Percentiles rank a stretch among this genome's conserved stretches.
phyloP scores from a whole-genome alignment of 1,140 invertebrate genomes.

The Ylistrum balloti region DNA sequence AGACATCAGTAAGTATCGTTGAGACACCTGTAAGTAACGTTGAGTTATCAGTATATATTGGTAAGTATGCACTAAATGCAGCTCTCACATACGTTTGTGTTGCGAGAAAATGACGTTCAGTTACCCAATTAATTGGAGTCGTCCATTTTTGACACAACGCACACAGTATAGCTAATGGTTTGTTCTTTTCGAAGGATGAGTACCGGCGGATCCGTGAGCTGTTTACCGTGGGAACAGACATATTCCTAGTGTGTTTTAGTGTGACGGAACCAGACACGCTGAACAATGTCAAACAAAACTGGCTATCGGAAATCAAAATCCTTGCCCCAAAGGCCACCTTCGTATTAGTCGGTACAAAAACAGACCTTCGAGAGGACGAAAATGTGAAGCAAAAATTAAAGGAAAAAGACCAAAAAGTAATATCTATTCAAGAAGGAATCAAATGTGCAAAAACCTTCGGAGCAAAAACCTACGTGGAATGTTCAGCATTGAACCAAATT shows the following conservation, averaged over 20 bases:
- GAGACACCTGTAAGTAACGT: too few species aligned
- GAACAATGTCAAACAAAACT: slow-evolving; percentile 97
- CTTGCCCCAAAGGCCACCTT: slow-evolving; percentile 94
- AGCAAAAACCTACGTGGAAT: slow-evolving; percentile 95
- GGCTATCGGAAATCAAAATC: slow-evolving; percentile 84
- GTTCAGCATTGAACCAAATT: slow-evolving; percentile 86
- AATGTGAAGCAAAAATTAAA: slow-evolving; percentile 90
- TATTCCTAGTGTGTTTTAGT: slow-evolving; percentile 99
- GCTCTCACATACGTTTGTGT: too few species aligned
- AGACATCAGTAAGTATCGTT: too few species aligned
- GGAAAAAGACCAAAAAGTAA: slow-evolving; percentile 92
- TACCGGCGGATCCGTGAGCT: slow-evolving; percentile 95
- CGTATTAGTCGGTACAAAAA: slow-evolving; percentile 88
- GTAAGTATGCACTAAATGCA: too few species aligned
- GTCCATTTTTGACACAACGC: too few species aligned
- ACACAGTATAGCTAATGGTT: too few species aligned
- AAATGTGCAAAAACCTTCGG: slow-evolving; percentile 87
- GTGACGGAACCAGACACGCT: slow-evolving; percentile 98
- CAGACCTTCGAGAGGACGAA: slow-evolving; percentile 73
- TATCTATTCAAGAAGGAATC: slow-evolving; percentile 89
- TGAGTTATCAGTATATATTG: too few species aligned
- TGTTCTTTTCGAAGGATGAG: slow-evolving; percentile 90
- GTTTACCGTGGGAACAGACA: slow-evolving; percentile 98
- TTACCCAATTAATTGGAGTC: too few species aligned
- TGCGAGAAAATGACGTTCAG: too few species aligned